A percentile compares a stretch with the other conserved stretches of the same genome.
phyloP scores from a whole-genome alignment of 2,113 vertebrate genomes.

The Gymnorhina tibicen region DNA sequence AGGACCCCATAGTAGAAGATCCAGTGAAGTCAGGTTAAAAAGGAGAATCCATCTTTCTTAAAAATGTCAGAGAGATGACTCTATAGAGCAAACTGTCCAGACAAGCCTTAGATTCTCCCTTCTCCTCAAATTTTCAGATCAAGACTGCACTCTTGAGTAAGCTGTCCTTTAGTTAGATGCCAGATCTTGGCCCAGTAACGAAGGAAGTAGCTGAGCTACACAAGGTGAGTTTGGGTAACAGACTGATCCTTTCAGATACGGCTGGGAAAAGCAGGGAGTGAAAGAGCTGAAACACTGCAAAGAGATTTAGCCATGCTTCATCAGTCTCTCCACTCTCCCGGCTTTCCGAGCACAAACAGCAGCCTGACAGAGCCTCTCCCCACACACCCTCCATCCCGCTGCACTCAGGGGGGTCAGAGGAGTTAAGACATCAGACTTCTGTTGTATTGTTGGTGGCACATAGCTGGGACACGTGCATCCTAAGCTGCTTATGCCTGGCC shows the following conservation, averaged over 20 bases:
- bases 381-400: not conserved
- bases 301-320: not conserved
- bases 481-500: slow-evolving; percentile 78
- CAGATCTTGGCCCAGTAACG: not conserved
- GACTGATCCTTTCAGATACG: not conserved
- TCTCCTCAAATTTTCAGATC: not conserved
- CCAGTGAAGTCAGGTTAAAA: not conserved
- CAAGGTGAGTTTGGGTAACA: not conserved
- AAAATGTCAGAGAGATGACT: not conserved
- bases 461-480: slow-evolving; percentile 66
- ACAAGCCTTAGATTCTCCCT: not conserved
- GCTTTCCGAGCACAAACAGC: not conserved
- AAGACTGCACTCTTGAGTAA: not conserved
- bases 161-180: not conserved
- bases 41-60: not conserved
- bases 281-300: not conserved
- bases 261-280: not conserved
- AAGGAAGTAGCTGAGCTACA: not conserved
- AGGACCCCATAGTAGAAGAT: not conserved
- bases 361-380: not conserved
- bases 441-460: slow-evolving; percentile 67
- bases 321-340: not conserved
- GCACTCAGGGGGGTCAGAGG: not conserved
- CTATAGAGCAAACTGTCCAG: not conserved
- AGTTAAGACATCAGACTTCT: slow-evolving; percentile 35